Base-by-base conservation (phyloP, 2,797 vertebrate species). In the Salmo trutta region DNA sequence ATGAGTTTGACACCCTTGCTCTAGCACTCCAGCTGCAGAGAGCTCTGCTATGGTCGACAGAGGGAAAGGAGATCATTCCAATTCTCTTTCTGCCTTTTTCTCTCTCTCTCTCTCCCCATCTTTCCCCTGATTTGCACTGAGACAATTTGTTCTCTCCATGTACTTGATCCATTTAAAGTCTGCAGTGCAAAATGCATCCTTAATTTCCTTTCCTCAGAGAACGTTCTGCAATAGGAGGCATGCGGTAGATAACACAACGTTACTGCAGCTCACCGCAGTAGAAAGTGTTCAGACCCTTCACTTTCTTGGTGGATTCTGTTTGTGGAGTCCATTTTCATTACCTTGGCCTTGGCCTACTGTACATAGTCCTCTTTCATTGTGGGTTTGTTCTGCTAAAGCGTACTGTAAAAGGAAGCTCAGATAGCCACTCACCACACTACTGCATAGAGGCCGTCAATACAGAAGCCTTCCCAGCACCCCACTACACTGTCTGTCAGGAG, bases 381-480 rank as follows among this genome's bases (percentile, higher is more conserved):
- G 8, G 76, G 83, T 73, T 80, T 74, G 72, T 84, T 81, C 80
- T 74, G 79, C 76, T 79, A 78, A 84, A 84, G 84, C 80, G 81
- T 80, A 75, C 59, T 73, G 21, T 78, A 79, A 85, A 86, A 77
- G 82, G 82, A 77, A 33, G 62, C 47, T 33, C 54, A 81, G 81
- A 75, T 68, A 75, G 75, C 65, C 74, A 74, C 81, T 85, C 83
- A 70, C 82, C 75, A 64, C 85, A 82, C 4, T 47, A 47, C 69
- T 51, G 66, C 41, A 73, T 64, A 56, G 80, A 80, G 24, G 77
- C 73, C 79, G 74, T 65, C 69, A 85, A 76, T 83, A 76, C 80
- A 76, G 84, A 16, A 27, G 54, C 82, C 66, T 31, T 67, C 66
- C 66, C 31, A 3, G 5, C 66, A 17, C 15, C 17, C 17, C 15